phyloP scores from a whole-genome alignment of 2,888 invertebrate genomes.

The Brachypalpus laphriformis region DNA sequence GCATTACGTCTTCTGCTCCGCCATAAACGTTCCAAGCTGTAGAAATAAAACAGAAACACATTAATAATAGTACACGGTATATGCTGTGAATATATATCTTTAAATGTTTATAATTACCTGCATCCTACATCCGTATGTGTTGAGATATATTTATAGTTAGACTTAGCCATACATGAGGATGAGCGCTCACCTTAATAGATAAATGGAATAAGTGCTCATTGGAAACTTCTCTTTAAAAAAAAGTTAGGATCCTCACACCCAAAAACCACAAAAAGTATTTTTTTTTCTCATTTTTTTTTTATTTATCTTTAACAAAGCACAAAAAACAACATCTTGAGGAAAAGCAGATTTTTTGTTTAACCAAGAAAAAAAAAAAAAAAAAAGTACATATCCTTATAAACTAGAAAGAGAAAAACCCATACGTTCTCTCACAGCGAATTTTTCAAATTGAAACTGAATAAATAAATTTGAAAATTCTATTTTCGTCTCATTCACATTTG shows the following conservation, averaged over 20 bases:
- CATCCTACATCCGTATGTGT: slow-evolving; percentile 69
- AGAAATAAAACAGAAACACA: slow-evolving; percentile 68
- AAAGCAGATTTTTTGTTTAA: slow-evolving; percentile 59
- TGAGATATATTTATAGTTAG: slow-evolving; percentile 49
- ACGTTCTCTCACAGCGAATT: slow-evolving; percentile 47
- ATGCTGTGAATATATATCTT: slow-evolving; percentile 24
- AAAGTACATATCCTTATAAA: slow-evolving; percentile 54
- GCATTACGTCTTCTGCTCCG: slow-evolving; percentile 34
- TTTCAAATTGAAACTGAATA: slow-evolving; percentile 71
- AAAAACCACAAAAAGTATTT: slow-evolving; percentile 20
- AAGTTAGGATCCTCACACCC: slow-evolving; percentile 33
- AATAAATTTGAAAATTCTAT: slow-evolving; percentile 74
- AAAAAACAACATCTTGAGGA: slow-evolving; percentile 47
- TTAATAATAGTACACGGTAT: slow-evolving; percentile 46
- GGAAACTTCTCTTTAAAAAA: slow-evolving; percentile 33
- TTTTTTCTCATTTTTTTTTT: slow-evolving; percentile 25
- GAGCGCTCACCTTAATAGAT: slow-evolving; percentile 59
- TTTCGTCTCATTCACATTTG: slow-evolving; percentile 73
- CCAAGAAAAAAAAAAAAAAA: slow-evolving; percentile 30
- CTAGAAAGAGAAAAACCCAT: slow-evolving; percentile 53
- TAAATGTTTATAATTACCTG: slow-evolving; percentile 73
- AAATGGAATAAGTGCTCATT: slow-evolving; percentile 53
- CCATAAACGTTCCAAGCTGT: slow-evolving; percentile 62
- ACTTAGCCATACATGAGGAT: slow-evolving; percentile 1
- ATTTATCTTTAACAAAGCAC: slow-evolving; percentile 35